Conservation (phyloP, 64 coral and sea anemone genomes). For the Porites australiensis region DNA sequence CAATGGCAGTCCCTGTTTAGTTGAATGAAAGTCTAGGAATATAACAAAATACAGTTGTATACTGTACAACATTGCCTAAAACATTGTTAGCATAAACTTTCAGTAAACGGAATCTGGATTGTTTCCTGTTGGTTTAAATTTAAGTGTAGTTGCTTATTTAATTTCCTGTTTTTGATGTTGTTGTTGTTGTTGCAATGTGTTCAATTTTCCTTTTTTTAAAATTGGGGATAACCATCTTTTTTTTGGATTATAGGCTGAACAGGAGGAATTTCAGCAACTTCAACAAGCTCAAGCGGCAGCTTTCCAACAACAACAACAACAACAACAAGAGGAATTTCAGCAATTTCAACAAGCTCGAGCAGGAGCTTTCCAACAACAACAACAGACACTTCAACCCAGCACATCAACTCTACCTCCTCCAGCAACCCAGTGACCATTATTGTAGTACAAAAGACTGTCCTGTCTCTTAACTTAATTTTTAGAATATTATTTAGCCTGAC, state of each 20-base stretch:
- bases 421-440: not conserved
- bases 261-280: slow-evolving; percentile 86
- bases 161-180: too few species aligned
- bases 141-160: too few species aligned
- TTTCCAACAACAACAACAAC: slow-evolving; percentile 78
- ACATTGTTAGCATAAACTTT: too few species aligned
- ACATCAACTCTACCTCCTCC: slow-evolving; percentile 3
- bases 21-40: too few species aligned
- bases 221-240: not conserved
- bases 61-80: too few species aligned
- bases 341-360: slow-evolving; percentile 93
- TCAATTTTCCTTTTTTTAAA: not conserved
- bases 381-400: slow-evolving; percentile 1
- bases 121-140: too few species aligned
- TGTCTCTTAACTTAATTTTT: too few species aligned
- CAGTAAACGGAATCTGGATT: too few species aligned
- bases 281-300: slow-evolving; percentile 88
- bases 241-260: slow-evolving; percentile 70
- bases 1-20: too few species aligned
- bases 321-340: slow-evolving; percentile 82
- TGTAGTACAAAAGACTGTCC: too few species aligned
- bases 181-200: not conserved
- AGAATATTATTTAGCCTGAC: too few species aligned
- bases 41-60: too few species aligned
- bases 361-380: slow-evolving; percentile 57